Evolutionary conservation across 2,888 invertebrate genomes (phyloP).

Genomic region (Aphodius sticticus): DNA sequence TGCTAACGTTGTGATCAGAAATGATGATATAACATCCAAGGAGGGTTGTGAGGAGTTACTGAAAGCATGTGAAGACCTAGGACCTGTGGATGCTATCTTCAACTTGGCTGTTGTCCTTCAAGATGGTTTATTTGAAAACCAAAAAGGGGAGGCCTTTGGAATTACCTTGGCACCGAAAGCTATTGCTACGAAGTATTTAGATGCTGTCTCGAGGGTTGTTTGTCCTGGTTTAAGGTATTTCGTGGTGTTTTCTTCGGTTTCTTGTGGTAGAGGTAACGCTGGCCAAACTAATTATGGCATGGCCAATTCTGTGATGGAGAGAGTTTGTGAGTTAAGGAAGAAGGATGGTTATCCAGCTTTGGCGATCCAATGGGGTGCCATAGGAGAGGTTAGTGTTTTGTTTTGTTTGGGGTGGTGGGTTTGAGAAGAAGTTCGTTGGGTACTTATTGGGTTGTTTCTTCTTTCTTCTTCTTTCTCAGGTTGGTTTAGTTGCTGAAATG

Average conservation of each 20-base stretch:
- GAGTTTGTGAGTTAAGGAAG: slow-evolving; percentile 80
- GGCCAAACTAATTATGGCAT: slow-evolving; percentile 93
- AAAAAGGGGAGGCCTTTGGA: slow-evolving; percentile 72
- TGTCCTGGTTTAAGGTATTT: slow-evolving; percentile 71
- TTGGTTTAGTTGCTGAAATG: slow-evolving; percentile 71
- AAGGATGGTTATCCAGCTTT: slow-evolving; percentile 77
- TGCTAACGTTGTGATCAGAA: slow-evolving; percentile 72
- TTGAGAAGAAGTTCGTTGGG: too few relatives aligned
- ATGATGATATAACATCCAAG: slow-evolving; percentile 73
- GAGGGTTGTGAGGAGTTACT: slow-evolving; percentile 77
- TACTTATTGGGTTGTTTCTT: slow-evolving; percentile 33
- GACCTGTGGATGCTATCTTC: slow-evolving; percentile 84
- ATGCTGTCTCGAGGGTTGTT: slow-evolving; percentile 68
- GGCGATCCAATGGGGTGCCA: slow-evolving; percentile 93
- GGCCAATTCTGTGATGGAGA: slow-evolving; percentile 90
- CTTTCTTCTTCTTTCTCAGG: slow-evolving; percentile 51
- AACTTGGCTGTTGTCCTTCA: slow-evolving; percentile 85
- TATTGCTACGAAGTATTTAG: slow-evolving; percentile 79
- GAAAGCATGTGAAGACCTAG: slow-evolving; percentile 68
- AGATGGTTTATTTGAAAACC: slow-evolving; percentile 81
- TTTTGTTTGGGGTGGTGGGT: too few relatives aligned
- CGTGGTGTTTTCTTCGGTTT: slow-evolving; percentile 91
- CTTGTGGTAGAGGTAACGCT: slow-evolving; percentile 90
- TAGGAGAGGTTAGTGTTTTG: slow-evolving; percentile 77
- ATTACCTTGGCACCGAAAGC: slow-evolving; percentile 82